These are phyloP conservation scores for Fukomys damarensis DNA, from an alignment of 2,113 vertebrate species.

Conservation along the genomic window DNA sequence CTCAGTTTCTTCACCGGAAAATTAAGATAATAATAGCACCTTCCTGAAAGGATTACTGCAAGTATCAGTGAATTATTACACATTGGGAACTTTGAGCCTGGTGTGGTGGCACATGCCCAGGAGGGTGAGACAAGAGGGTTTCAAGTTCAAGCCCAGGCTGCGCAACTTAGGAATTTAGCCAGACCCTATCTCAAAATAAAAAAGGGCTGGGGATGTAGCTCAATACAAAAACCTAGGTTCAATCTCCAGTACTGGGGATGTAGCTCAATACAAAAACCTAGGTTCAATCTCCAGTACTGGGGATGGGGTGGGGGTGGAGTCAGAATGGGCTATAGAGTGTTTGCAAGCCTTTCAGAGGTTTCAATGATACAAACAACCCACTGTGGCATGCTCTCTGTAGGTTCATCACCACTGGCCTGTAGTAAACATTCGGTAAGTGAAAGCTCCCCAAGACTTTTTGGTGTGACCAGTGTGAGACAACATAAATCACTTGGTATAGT, in stretches of 20 bases:
- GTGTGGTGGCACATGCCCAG: neutral
- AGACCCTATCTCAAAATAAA: neutral
- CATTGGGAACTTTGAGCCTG: slow-evolving; percentile 44
- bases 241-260: neutral
- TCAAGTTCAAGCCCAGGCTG: neutral
- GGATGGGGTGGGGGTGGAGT: neutral
- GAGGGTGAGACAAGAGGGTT: neutral
- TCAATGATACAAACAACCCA: neutral
- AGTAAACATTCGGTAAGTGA: neutral
- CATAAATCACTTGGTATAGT: neutral
- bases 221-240: neutral
- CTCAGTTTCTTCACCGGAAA: slow-evolving; percentile 36
- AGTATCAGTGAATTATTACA: neutral
- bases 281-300: neutral
- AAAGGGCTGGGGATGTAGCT: neutral
- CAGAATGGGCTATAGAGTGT: neutral
- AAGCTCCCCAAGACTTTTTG: neutral
- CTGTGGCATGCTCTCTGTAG: neutral
- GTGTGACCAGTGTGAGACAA: neutral
- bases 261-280: neutral
- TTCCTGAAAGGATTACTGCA: slow-evolving; percentile 21
- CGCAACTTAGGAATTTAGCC: neutral
- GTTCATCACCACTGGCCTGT: neutral
- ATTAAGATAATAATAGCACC: neutral
- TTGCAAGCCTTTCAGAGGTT: neutral